Evolutionary conservation across 23 tunicate species (phyloP), one percentile per base, ranked within the genome.

Genomic region (Trididemnum clinides): DNA sequence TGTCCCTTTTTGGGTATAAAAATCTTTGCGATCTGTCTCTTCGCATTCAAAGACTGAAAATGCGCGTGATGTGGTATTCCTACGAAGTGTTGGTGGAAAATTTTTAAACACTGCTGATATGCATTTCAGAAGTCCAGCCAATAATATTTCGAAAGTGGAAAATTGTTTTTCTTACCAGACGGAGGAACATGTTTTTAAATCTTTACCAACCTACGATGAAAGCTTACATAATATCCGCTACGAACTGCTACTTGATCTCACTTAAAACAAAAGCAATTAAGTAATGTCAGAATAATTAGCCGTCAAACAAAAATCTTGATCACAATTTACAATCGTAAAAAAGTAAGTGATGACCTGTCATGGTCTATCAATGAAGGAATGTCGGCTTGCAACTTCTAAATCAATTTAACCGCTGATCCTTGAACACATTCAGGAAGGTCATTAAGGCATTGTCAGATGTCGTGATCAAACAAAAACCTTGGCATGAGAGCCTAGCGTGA

Each of bases 51-150:
- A 29, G 80, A 32, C 78, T n/a, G n/a, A n/a, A n/a, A n/a, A n/a
- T 77, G 83, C 39, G 89, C 10, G 32, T 85, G 72, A 75, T 85
- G 89, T 33, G 73, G 39, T 85, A 30, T n/a, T n/a, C n/a, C n/a
- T n/a, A n/a, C n/a, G n/a, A n/a, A n/a, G n/a, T 71, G 73, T 76
- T 10, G 73, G 85, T 33, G 89, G 89, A 28, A 85, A 57, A 28
- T 4, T 27, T 4, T 54, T 85, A 18, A 5, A 2, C 12, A 85
- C 57, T 6, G 83, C 73, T 28, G 73, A 54, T 33, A 54, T 50
- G 25, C 37, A 78, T 27, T 81, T 51, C 28, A 34, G 85, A 64
- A 3, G 51, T 1, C 74, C 85, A 25, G 21, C 29, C 2, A 12
- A 23, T 66, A 10, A n/a, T 30, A 28, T 36, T 51, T 10, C 65